A percentile compares a stretch with the other conserved stretches of the same genome.
Evolutionary conservation across 1,140 invertebrate genomes (phyloP).

Genomic region (Ladona fulva): DNA sequence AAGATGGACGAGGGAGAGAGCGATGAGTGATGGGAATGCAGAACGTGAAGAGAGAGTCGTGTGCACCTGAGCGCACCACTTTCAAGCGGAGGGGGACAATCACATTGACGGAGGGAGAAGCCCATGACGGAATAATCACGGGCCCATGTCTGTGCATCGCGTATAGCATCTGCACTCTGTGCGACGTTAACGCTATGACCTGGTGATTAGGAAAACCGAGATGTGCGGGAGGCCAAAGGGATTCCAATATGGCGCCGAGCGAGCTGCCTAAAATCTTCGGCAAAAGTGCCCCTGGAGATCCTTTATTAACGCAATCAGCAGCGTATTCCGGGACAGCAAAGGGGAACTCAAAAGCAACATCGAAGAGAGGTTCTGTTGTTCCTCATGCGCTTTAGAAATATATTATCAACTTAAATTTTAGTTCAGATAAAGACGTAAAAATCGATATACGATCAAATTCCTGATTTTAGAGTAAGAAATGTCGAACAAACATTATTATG

Average conservation of each 20-base stretch:
- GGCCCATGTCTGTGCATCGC: not conserved
- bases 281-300: no score
- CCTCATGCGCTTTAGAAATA: no score
- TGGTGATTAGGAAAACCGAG: not conserved
- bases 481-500: no score
- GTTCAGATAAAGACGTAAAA: no score
- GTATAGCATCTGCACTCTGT: not conserved
- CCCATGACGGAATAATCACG: not conserved
- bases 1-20: not conserved
- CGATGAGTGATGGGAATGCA: not conserved
- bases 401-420: no score
- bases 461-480: no score
- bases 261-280: no score
- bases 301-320: no score
- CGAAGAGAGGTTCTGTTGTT: no score
- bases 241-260: not conserved
- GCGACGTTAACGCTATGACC: not conserved
- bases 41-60: not conserved
- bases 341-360: no score
- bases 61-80: conserved; percentile 7
- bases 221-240: not conserved
- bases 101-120: not conserved
- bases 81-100: not conserved
- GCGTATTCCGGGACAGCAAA: no score
- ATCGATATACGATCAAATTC: no score